Percentiles rank a stretch among this genome's conserved stretches.
Evolutionary conservation across 2,888 invertebrate species (phyloP).

Genomic region (Ypsolopha sequella): DNA sequence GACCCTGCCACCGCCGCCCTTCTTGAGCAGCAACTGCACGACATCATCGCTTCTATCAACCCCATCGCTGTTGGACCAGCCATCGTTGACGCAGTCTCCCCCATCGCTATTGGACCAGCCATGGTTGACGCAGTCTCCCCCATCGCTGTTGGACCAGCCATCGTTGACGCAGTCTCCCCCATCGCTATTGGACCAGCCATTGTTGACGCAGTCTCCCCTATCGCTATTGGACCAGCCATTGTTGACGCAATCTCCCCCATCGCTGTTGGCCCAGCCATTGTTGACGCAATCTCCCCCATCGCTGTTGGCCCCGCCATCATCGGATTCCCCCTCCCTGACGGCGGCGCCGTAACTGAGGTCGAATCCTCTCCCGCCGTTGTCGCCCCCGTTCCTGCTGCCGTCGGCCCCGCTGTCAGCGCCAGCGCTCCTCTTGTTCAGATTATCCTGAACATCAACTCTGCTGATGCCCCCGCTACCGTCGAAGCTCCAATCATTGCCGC

Average conservation of each 20-base stretch:
- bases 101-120: constrained; percentile 4
- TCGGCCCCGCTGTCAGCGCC: constrained; percentile 8
- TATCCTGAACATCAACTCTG: constrained; percentile 26
- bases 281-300: constrained; percentile 11
- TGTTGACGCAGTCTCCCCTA: constrained; percentile 8
- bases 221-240: constrained; percentile 14
- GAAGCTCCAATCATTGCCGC: constrained; percentile 11
- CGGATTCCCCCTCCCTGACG: constrained; percentile 14
- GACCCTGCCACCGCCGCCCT: neutral
- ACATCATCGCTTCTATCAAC: constrained; percentile 9
- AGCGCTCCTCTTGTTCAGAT: constrained; percentile 24
- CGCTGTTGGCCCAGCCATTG: constrained; percentile 13
- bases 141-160: constrained; percentile 14
- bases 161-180: constrained; percentile 14
- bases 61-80: constrained; percentile 12
- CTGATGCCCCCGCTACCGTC: constrained; percentile 2
- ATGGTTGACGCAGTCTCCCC: constrained; percentile 3
- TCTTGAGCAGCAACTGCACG: constrained; percentile 9
- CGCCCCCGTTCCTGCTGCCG: constrained; percentile 8
- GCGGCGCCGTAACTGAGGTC: constrained; percentile 10
- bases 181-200: constrained; percentile 14
- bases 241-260: constrained; percentile 14
- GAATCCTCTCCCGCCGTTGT: constrained; percentile 11
- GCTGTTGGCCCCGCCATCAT: constrained; percentile 13
- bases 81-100: constrained; percentile 6